Evolutionary conservation across 2,113 vertebrate genomes (phyloP).

Genomic region (human): GRCh38 chr4:48755501-48756000

Average conservation of each 20-base stretch:
- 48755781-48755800: background rate
- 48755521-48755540: background rate
- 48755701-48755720: constrained; percentile 8
- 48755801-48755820: background rate
- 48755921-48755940: background rate
- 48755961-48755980: too few species aligned
- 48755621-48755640: background rate
- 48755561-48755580: background rate
- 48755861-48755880: background rate
- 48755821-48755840: background rate
- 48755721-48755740: background rate
- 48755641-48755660: background rate
- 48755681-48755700: background rate
- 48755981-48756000: too few species aligned
- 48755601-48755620: background rate
- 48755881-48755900: background rate
- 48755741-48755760: constrained; percentile 35
- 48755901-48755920: background rate
- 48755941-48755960: background rate
- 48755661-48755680: constrained; percentile 35
- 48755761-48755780: constrained; percentile 1
- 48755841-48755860: background rate
- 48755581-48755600: background rate
- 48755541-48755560: background rate
- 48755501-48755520: background rate